Percentiles rank a stretch among this genome's conserved stretches.
Conservation (phyloP, 30 jellyfish, hydroid and myxozoan species). For the Aurelia sp. region DNA sequence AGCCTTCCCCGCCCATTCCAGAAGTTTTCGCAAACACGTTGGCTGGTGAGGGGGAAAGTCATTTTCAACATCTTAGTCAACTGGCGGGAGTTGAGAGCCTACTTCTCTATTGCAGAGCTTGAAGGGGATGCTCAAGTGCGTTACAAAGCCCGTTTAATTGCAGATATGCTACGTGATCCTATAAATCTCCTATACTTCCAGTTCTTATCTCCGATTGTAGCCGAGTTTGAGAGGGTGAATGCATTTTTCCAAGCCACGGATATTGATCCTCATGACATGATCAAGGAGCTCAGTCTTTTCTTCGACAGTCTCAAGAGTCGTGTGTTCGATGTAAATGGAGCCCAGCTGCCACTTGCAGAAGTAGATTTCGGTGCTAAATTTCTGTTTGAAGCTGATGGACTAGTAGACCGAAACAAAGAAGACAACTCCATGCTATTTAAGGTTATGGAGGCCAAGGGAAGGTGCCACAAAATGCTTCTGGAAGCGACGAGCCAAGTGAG, state of each 20-base stretch:
- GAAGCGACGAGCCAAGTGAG: constrained; percentile 70
- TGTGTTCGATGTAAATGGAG: constrained; percentile 39
- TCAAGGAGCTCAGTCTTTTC: constrained; percentile 38
- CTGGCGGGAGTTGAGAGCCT: constrained; percentile 75
- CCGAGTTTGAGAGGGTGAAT: constrained; percentile 19
- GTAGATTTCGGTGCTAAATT: constrained; percentile 71
- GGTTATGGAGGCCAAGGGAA: constrained; percentile 42
- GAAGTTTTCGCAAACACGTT: constrained; percentile 69
- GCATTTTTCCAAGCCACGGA: constrained; percentile 72
- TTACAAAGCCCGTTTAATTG: constrained; percentile 68
- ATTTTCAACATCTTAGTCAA: constrained; percentile 61
- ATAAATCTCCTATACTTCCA: constrained; percentile 59
- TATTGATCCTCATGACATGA: constrained; percentile 70
- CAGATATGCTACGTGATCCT: constrained; percentile 73
- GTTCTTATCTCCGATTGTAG: constrained; percentile 56
- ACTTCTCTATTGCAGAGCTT: constrained; percentile 70
- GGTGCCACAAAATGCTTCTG: constrained; percentile 39
- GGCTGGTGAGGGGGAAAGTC: constrained; percentile 80
- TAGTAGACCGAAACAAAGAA: constrained; percentile 9
- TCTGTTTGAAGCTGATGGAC: constrained; percentile 35
- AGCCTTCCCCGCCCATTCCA: constrained; percentile 57
- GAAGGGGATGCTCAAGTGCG: constrained; percentile 32
- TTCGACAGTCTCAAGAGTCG: constrained; percentile 37
- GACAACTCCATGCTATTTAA: constrained; percentile 25
- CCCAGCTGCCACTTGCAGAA: constrained; percentile 32